Percentiles rank a stretch among this genome's conserved stretches.
Conservation (phyloP, 2,888 invertebrate genomes). For the Melangyna quadrimaculata region DNA sequence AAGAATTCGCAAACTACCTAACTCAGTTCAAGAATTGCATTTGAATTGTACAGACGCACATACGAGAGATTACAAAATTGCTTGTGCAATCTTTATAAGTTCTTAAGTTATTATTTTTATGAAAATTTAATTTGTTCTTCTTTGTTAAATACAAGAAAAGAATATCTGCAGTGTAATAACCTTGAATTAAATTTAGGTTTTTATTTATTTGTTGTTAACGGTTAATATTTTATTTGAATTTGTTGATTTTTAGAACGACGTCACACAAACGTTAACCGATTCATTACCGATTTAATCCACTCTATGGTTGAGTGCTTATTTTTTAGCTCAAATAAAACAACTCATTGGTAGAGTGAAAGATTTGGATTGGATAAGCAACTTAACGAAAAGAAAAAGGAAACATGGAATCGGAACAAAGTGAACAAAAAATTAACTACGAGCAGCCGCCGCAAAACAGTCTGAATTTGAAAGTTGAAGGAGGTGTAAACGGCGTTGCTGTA, state of each 20-base stretch:
- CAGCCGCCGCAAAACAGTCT: conserved; percentile 71
- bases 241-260: not conserved
- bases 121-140: not conserved
- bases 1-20: conserved; percentile 44
- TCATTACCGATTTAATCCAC: conserved; percentile 17
- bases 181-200: not conserved
- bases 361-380: conserved; percentile 14
- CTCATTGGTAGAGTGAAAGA: conserved; percentile 44
- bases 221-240: conserved; percentile 18
- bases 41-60: conserved; percentile 58
- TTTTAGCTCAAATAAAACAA: not conserved
- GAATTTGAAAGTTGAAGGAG: conserved; percentile 73
- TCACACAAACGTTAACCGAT: not conserved
- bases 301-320: conserved; percentile 36
- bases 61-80: not conserved
- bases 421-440: conserved; percentile 53
- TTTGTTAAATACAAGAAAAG: not conserved
- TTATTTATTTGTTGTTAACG: not conserved
- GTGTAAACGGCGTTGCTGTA: not conserved
- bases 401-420: conserved; percentile 49
- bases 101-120: not conserved
- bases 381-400: conserved; percentile 54
- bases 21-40: conserved; percentile 64
- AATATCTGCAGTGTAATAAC: not conserved
- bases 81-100: not conserved